phyloP scores from a whole-genome alignment of 2,797 vertebrate genomes.

The Neosilurus mollespiculum region DNA sequence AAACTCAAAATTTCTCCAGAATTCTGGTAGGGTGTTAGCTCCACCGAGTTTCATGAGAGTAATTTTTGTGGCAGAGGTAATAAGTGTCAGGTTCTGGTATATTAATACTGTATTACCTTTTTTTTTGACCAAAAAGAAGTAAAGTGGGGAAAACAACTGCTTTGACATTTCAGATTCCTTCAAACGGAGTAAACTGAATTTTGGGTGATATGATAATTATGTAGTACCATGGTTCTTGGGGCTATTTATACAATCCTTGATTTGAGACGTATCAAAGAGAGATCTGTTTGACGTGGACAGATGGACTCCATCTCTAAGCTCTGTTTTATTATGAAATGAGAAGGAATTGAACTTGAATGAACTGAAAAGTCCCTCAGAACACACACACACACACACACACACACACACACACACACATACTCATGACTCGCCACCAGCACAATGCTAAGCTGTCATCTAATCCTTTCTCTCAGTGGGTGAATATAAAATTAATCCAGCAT shows the following conservation, averaged over 20 bases:
- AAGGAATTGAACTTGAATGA: neutral
- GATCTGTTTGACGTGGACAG: neutral
- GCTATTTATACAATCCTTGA: neutral
- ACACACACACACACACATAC: neutral
- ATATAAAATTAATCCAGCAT: neutral
- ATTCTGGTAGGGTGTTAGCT: no score
- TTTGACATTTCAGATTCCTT: neutral
- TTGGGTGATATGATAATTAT: neutral
- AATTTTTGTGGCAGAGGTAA: no score
- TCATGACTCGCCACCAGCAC: neutral
- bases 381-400: neutral
- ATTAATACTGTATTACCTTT: neutral
- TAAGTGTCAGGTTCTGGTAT: neutral
- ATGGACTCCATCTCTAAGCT: neutral
- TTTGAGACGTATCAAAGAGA: neutral
- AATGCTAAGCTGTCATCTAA: slow-evolving; percentile 1
- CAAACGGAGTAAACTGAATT: neutral
- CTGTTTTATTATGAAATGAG: neutral
- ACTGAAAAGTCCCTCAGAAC: neutral
- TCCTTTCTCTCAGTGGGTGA: neutral
- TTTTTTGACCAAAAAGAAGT: neutral
- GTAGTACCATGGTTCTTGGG: neutral
- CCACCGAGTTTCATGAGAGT: no score
- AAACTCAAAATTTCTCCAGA: no score
- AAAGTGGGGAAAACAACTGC: neutral